Evolutionary conservation across 2,113 vertebrate genomes (phyloP).

Genomic region (Silurus glanis): DNA sequence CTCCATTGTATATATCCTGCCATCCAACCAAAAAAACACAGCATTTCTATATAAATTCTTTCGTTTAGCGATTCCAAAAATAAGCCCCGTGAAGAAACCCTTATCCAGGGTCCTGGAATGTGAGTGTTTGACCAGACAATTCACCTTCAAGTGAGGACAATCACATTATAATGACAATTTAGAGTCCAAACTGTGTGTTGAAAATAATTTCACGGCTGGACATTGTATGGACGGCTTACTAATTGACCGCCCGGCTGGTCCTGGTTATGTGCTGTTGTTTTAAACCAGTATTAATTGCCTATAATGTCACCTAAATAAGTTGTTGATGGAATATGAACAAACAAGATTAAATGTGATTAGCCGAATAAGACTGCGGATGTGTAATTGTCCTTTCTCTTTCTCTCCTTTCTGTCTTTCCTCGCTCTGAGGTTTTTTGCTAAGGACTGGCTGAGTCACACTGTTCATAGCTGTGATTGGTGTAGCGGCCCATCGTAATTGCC

Average conservation of each 20-base stretch:
- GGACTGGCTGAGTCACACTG: slow-evolving; percentile 19
- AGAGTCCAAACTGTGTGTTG: not conserved
- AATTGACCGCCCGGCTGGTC: not conserved
- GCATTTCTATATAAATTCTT: not conserved
- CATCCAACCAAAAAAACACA: not conserved
- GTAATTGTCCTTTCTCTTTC: not conserved
- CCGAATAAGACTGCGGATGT: not conserved
- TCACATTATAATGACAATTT: not conserved
- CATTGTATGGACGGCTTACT: not conserved
- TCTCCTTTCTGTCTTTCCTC: slow-evolving; percentile 23
- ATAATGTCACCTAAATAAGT: slow-evolving; percentile 16
- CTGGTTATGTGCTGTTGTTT: not conserved
- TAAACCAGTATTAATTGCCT: slow-evolving; percentile 19
- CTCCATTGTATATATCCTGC: not conserved
- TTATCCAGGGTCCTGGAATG: not conserved
- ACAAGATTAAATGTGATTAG: slow-evolving; percentile 36
- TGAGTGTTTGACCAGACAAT: not conserved
- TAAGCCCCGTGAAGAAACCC: not conserved
- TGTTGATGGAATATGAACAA: slow-evolving; percentile 21
- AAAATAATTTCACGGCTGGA: not conserved
- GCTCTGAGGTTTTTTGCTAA: slow-evolving; percentile 16
- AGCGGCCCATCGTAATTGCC: slow-evolving; percentile 69
- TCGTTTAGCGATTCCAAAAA: not conserved
- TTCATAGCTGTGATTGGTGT: slow-evolving; percentile 61
- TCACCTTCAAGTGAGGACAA: not conserved